Evolutionary conservation across 2,113 vertebrate genomes (phyloP).

Genomic region (Tupaia tana): DNA sequence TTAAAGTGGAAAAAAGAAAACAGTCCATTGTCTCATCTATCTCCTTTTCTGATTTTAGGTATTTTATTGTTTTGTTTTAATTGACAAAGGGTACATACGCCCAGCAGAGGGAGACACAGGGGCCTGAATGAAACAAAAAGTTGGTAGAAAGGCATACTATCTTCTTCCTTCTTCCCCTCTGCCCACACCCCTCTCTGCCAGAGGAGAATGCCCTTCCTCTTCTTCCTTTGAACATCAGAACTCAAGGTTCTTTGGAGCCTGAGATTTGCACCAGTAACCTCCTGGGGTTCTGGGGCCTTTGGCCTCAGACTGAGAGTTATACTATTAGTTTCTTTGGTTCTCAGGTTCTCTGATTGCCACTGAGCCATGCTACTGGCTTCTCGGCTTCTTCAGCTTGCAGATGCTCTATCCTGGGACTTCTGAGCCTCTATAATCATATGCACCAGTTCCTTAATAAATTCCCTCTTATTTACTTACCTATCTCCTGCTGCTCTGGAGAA

Average conservation of each 20-base stretch:
- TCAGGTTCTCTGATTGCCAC: background rate
- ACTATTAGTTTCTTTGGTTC: background rate
- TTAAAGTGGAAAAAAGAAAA: background rate
- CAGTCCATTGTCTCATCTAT: background rate
- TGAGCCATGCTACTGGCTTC: background rate
- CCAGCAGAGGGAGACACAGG: too few species aligned
- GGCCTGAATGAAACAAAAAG: background rate
- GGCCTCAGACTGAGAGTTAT: background rate
- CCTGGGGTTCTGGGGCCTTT: background rate
- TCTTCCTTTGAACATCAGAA: background rate
- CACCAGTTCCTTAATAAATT: background rate
- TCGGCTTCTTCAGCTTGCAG: background rate
- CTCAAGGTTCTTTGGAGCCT: background rate
- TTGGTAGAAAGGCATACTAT: background rate
- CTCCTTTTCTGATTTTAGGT: slow-evolving; percentile 1
- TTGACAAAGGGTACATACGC: too few species aligned
- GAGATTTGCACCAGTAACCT: background rate
- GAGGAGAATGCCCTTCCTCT: background rate
- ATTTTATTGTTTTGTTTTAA: background rate
- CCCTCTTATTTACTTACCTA: too few species aligned
- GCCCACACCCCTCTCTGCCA: background rate
- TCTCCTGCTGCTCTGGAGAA: background rate
- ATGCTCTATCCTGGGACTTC: background rate
- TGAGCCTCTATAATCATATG: background rate
- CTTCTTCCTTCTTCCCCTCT: background rate